Percentiles rank a stretch among this genome's conserved stretches.
Conservation (phyloP, 2,113 vertebrate species). For the Hydrolagus affinis region DNA sequence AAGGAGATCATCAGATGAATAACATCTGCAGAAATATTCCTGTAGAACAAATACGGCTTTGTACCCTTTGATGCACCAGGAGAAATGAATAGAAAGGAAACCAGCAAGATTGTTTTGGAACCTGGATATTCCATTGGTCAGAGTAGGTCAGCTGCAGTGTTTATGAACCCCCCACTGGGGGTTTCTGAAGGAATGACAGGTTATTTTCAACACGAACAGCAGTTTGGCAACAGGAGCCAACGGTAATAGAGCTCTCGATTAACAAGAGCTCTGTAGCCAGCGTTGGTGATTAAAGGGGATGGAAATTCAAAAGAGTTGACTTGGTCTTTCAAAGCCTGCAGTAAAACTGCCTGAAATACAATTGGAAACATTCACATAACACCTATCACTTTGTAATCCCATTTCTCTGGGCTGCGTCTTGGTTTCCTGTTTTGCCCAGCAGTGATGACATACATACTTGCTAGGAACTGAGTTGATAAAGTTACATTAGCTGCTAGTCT, state of each 20-base stretch:
- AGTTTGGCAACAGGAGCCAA: not conserved
- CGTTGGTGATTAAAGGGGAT: constrained; percentile 39
- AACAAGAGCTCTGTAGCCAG: constrained; percentile 38
- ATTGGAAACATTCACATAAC: constrained; percentile 42
- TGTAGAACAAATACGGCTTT: too few species aligned
- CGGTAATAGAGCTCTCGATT: not conserved
- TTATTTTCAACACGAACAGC: not conserved
- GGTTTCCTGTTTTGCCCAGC: constrained; percentile 37
- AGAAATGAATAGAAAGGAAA: not conserved
- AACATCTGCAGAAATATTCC: too few species aligned
- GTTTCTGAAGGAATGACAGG: not conserved
- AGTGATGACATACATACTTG: constrained; percentile 14
- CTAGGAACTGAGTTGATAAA: not conserved
- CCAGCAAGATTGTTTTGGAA: not conserved
- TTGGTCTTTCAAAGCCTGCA: constrained; percentile 35
- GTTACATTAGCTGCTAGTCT: not conserved
- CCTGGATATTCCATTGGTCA: not conserved
- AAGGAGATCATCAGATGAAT: too few species aligned
- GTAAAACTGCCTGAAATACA: constrained; percentile 32
- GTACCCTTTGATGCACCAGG: too few species aligned
- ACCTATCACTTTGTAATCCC: constrained; percentile 41
- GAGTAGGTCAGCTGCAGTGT: not conserved
- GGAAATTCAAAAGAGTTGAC: constrained; percentile 43
- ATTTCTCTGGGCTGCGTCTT: constrained; percentile 35
- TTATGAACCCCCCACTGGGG: not conserved